Evolutionary conservation across 2,797 vertebrate genomes (phyloP).

Genomic region (Pangasius djambal): DNA sequence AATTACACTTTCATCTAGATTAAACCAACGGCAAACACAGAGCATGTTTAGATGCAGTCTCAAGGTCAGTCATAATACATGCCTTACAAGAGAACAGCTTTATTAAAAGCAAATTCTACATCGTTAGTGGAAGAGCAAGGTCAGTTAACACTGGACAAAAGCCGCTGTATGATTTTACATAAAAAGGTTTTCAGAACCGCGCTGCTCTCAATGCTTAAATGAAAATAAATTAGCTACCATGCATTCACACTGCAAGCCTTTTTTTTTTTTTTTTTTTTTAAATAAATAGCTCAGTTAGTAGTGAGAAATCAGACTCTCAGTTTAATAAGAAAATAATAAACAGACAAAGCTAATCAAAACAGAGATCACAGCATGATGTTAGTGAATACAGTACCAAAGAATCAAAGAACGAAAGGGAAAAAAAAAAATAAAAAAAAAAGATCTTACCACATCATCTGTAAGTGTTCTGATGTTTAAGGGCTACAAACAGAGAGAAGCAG

Average conservation of each 20-base stretch:
- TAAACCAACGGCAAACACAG: neutral
- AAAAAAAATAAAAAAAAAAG: neutral
- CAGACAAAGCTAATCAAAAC: neutral
- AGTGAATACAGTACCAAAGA: neutral
- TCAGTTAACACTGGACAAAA: neutral
- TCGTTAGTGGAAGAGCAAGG: neutral
- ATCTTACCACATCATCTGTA: slow-evolving; percentile 97
- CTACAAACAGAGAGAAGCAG: slow-evolving; percentile 76
- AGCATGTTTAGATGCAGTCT: slow-evolving; percentile 22
- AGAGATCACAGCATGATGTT: neutral
- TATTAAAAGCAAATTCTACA: neutral
- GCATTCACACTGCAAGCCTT: neutral
- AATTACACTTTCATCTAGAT: neutral
- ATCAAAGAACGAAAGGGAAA: neutral
- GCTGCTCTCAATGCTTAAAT: neutral
- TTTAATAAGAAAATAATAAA: slow-evolving; percentile 14
- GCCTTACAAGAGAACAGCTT: neutral
- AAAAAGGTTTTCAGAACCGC: neutral
- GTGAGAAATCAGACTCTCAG: neutral
- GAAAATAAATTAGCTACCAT: neutral
- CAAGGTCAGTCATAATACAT: slow-evolving; percentile 3
- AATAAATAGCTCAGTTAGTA: neutral
- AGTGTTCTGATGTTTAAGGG: slow-evolving; percentile 91
- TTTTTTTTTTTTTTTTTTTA: neutral
- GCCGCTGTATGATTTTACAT: neutral